Evolutionary conservation across 2,113 vertebrate species (phyloP).

Genomic region (Melanerpes formicivorus): DNA sequence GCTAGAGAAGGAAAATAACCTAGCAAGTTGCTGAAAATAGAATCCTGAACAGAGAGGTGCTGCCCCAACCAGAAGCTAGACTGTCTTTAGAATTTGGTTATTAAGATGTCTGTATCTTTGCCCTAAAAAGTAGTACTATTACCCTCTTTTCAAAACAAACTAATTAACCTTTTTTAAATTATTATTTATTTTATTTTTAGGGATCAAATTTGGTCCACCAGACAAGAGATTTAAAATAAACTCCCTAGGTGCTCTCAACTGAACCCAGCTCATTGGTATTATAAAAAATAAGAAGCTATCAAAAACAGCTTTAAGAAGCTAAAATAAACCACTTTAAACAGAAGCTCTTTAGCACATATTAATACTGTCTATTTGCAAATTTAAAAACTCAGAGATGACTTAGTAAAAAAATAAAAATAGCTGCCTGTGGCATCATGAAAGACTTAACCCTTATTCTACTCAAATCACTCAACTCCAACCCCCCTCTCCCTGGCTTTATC

Average conservation of each 20-base stretch:
- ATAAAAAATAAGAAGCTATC: neutral
- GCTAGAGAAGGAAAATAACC: neutral
- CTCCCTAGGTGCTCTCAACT: neutral
- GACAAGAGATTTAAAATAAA: neutral
- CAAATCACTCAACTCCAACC: neutral
- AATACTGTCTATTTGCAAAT: neutral
- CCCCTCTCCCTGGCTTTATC: neutral
- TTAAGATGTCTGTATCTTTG: neutral
- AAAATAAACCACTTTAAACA: conserved; percentile 6
- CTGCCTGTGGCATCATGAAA: neutral
- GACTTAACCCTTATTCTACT: neutral
- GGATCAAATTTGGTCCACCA: neutral
- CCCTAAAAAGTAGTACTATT: neutral
- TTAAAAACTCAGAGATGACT: neutral
- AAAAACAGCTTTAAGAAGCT: neutral
- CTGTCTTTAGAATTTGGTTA: neutral
- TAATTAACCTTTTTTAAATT: no score
- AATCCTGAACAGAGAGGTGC: neutral
- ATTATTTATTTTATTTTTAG: no score
- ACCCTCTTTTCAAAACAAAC: neutral
- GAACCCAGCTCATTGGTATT: neutral
- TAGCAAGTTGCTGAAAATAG: neutral
- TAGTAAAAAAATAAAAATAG: neutral
- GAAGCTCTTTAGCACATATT: neutral
- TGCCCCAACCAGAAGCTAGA: neutral